Conservation (phyloP, 2,797 vertebrate species). For the Botia almorhae region DNA sequence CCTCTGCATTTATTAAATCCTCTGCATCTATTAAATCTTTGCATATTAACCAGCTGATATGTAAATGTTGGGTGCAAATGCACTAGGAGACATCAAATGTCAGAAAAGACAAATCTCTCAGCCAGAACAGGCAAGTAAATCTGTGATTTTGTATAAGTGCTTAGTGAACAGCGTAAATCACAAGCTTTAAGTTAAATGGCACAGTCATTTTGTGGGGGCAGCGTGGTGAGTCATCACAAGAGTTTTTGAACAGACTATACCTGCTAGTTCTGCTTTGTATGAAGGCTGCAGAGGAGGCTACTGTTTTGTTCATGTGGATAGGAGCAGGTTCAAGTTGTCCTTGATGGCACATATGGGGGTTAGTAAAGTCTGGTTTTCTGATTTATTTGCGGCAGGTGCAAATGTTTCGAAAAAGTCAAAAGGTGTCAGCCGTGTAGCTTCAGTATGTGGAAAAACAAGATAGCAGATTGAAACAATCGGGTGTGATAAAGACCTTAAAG, state of each 20-base stretch:
- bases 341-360: slow-evolving; percentile 42
- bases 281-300: slow-evolving; percentile 24
- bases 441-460: not conserved
- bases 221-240: slow-evolving; percentile 33
- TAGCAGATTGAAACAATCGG: not conserved
- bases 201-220: slow-evolving; percentile 33
- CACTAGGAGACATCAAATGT: not conserved
- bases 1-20: slow-evolving; percentile 12
- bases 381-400: not conserved
- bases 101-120: slow-evolving; percentile 27
- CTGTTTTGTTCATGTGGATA: slow-evolving; percentile 45
- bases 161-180: slow-evolving; percentile 40
- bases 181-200: slow-evolving; percentile 34
- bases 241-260: slow-evolving; percentile 42
- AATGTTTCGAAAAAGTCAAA: slow-evolving; percentile 10
- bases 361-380: not conserved
- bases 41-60: slow-evolving; percentile 14
- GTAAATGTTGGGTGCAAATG: not conserved
- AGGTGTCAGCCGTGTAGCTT: not conserved
- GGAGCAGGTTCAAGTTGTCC: slow-evolving; percentile 26
- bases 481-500: not conserved
- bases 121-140: not conserved
- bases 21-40: not conserved
- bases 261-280: slow-evolving; percentile 43
- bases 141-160: slow-evolving; percentile 34